These are phyloP conservation scores for Perizoma affinitatum DNA, from an alignment of 2,888 invertebrate species.

Conservation along the genomic window DNA sequence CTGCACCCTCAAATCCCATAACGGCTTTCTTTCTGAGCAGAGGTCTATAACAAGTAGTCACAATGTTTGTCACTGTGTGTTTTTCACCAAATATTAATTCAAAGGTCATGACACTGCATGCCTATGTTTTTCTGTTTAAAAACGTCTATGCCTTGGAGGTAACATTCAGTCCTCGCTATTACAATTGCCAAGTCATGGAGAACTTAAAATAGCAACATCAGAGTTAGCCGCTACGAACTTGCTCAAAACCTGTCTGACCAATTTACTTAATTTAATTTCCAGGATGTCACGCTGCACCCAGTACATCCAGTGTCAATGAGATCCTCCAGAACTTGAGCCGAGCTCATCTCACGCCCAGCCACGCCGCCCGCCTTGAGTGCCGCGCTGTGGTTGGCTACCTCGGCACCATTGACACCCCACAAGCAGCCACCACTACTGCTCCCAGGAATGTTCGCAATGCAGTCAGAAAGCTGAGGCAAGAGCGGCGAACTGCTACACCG, in stretches of 20 bases:
- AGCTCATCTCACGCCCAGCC: conserved; percentile 71
- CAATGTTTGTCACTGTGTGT: too few species aligned
- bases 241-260: background rate
- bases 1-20: too few species aligned
- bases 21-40: too few species aligned
- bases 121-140: too few species aligned
- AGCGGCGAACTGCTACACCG: conserved; percentile 93
- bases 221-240: too few species aligned
- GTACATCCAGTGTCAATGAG: conserved; percentile 73
- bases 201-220: too few species aligned
- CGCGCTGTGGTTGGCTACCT: conserved; percentile 96
- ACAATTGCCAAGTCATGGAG: too few species aligned
- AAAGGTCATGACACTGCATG: too few species aligned
- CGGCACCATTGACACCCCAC: conserved; percentile 98
- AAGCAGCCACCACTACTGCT: conserved; percentile 89
- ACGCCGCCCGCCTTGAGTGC: conserved; percentile 86
- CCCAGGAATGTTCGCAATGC: conserved; percentile 93
- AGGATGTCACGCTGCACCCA: conserved; percentile 73
- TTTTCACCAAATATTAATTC: too few species aligned
- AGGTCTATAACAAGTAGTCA: too few species aligned
- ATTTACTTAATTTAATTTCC: conserved; percentile 41
- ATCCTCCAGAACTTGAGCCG: conserved; percentile 72
- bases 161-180: too few species aligned
- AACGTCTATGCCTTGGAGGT: too few species aligned
- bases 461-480: conserved; percentile 94